Conservation (phyloP, 2,888 invertebrate genomes). For the Tetragonisca angustula region DNA sequence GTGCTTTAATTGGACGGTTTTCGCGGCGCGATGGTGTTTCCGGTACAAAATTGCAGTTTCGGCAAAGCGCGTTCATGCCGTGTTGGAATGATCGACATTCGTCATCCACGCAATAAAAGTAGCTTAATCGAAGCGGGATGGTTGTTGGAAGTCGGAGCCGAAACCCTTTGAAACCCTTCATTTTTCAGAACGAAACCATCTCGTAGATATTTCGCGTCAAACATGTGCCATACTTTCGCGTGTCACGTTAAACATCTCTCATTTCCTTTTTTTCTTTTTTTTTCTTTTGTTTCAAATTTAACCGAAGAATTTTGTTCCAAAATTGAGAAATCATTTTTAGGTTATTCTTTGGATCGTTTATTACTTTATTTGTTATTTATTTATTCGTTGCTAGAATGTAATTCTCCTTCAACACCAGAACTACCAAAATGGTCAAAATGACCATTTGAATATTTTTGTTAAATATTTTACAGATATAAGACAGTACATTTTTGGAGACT, state of each 20-base stretch:
- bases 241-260: neutral
- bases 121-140: conserved; percentile 45
- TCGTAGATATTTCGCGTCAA: neutral
- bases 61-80: conserved; percentile 44
- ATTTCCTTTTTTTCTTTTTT: too few species aligned
- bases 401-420: too few species aligned
- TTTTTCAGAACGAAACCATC: neutral
- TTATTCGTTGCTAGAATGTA: too few species aligned
- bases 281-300: too few species aligned
- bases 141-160: conserved; percentile 7
- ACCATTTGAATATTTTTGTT: too few species aligned
- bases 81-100: conserved; percentile 33
- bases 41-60: conserved; percentile 60
- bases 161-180: neutral
- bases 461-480: too few species aligned
- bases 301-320: too few species aligned
- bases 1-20: conserved; percentile 65
- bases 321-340: too few species aligned
- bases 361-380: too few species aligned
- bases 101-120: conserved; percentile 43
- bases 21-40: conserved; percentile 42
- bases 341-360: too few species aligned
- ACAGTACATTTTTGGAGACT: too few species aligned
- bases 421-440: too few species aligned
- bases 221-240: neutral